These are phyloP conservation scores for Zapornia atra DNA, from an alignment of 2,113 vertebrate species.

Conservation along the genomic window DNA sequence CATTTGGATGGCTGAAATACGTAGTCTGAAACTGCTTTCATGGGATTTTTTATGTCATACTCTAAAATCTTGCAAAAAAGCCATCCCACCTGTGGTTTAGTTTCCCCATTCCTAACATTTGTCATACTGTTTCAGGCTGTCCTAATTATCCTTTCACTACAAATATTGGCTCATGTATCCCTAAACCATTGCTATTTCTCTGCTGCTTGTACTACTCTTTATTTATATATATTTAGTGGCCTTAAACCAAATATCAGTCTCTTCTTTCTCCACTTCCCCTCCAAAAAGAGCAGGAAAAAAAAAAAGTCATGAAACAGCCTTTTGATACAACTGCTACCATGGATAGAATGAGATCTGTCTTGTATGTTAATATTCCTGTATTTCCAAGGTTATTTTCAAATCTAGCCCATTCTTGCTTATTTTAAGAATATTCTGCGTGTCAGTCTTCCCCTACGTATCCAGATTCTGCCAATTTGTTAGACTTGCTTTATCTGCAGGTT, in stretches of 20 bases:
- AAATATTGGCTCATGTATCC: background rate
- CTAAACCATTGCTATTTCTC: background rate
- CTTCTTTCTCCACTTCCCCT: background rate
- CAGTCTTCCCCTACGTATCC: background rate
- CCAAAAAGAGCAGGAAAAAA: background rate
- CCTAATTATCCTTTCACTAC: background rate
- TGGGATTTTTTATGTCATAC: background rate
- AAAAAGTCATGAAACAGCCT: background rate
- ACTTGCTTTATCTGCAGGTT: background rate
- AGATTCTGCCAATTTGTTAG: background rate
- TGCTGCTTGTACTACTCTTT: background rate
- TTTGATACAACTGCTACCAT: background rate
- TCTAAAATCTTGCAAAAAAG: background rate
- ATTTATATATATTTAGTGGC: background rate
- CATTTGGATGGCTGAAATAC: background rate
- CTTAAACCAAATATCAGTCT: background rate
- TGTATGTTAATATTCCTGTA: background rate
- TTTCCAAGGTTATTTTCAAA: slow-evolving; percentile 16
- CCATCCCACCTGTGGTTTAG: background rate
- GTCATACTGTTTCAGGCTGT: rapidly evolving
- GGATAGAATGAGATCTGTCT: background rate
- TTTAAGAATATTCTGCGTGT: background rate
- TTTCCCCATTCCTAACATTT: background rate
- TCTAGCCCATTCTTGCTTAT: background rate
- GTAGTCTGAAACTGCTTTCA: background rate